phyloP scores from a whole-genome alignment of 2,113 vertebrate genomes.

The Machaerirhynchus nigripectus region DNA sequence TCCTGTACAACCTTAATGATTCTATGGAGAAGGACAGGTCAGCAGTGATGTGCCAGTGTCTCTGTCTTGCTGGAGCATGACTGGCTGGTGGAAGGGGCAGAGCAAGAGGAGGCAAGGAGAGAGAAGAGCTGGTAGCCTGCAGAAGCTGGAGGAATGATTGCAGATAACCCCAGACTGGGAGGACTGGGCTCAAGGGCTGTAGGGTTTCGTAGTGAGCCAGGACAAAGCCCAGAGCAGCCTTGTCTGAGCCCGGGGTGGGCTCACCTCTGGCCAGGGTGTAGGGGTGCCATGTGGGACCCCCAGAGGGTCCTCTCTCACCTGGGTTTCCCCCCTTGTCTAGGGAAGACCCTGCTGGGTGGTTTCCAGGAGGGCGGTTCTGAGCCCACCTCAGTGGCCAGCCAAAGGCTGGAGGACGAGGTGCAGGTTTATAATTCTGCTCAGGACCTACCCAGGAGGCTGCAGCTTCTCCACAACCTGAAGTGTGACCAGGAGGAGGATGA shows the following conservation, averaged over 20 bases:
- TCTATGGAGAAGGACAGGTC: neutral
- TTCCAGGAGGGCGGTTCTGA: neutral
- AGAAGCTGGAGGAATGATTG: neutral
- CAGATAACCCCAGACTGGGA: neutral
- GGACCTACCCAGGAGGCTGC: constrained; percentile 31
- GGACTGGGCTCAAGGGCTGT: neutral
- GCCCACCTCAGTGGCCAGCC: neutral
- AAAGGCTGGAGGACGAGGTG: neutral
- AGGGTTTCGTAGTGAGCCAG: neutral
- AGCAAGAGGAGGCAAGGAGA: neutral
- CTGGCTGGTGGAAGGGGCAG: neutral
- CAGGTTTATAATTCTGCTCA: neutral
- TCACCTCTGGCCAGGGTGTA: neutral
- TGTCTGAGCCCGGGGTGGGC: neutral
- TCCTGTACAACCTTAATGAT: neutral
- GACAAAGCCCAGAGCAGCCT: neutral
- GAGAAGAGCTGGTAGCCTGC: neutral
- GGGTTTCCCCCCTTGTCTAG: neutral
- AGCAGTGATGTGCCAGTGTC: neutral
- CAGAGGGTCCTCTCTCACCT: neutral
- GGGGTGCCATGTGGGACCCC: neutral
- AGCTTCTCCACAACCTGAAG: constrained; percentile 50
- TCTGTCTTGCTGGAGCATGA: neutral
- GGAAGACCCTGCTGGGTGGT: neutral
- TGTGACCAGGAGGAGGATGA: constrained; percentile 23